Percentiles rank a stretch among this genome's conserved stretches.
Evolutionary conservation across 37 sponge, comb jelly and placozoan genomes (phyloP).

Genomic region (Aplysina aerophoba): DNA sequence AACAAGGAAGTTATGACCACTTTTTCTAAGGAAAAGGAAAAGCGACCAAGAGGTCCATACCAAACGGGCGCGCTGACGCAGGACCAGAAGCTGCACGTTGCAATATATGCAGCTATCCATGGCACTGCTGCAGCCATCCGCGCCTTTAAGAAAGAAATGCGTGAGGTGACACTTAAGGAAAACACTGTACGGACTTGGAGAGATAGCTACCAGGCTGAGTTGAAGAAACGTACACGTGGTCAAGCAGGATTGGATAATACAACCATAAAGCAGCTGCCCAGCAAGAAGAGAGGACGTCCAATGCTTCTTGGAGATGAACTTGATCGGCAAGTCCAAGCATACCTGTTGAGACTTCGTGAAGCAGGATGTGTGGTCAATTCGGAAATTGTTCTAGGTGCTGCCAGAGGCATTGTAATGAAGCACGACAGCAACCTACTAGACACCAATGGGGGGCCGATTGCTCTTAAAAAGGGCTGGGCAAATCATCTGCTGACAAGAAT

Average conservation of each 20-base stretch:
- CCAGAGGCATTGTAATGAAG: constrained; percentile 14
- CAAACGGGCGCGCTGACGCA: constrained; percentile 2
- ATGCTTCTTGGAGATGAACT: constrained; percentile 4
- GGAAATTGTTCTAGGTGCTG: neutral
- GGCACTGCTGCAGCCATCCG: constrained; percentile 22
- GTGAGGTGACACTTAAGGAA: constrained; percentile 1
- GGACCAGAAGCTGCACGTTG: neutral
- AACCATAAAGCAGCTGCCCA: neutral
- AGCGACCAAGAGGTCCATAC: neutral
- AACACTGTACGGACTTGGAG: constrained; percentile 20
- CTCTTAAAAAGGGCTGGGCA: constrained; percentile 41
- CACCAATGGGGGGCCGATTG: constrained; percentile 18
- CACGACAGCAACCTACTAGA: constrained; percentile 21
- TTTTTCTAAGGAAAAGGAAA: too few relatives aligned
- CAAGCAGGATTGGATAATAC: neutral
- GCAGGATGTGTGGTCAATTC: constrained; percentile 5
- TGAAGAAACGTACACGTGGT: neutral
- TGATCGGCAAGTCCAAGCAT: constrained; percentile 19
- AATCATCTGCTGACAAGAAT: constrained; percentile 28
- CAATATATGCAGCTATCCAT: constrained; percentile 4
- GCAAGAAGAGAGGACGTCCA: constrained; percentile 8
- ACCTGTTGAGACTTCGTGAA: constrained; percentile 12
- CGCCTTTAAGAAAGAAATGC: constrained; percentile 18
- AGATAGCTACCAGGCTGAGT: constrained; percentile 1
- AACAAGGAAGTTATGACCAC: too few relatives aligned